Conservation (phyloP, 2,113 vertebrate species). For the Apistogramma diplotaenia region DNA sequence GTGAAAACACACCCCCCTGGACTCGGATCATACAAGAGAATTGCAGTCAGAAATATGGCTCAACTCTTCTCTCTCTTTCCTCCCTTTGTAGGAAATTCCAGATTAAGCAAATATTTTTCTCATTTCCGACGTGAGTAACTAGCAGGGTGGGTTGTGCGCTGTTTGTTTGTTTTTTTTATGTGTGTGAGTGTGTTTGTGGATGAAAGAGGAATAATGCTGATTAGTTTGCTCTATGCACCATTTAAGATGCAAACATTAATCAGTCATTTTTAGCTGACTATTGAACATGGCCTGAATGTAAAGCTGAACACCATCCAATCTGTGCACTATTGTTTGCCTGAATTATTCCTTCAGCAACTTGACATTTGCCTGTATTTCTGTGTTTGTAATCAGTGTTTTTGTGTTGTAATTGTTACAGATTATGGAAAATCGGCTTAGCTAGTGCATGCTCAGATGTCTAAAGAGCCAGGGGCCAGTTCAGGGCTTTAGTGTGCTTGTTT, state of each 20-base stretch:
- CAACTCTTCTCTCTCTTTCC: background rate
- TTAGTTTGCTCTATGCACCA: background rate
- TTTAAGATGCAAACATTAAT: constrained; percentile 22
- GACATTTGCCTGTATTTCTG: constrained; percentile 1
- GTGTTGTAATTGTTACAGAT: background rate
- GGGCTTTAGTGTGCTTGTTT: background rate
- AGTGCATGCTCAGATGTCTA: background rate
- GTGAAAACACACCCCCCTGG: constrained; percentile 60
- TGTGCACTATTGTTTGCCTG: constrained; percentile 15
- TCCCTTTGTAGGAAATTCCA: constrained; percentile 14
- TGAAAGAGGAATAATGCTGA: constrained; percentile 6
- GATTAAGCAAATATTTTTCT: constrained; percentile 45
- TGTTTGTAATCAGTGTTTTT: constrained; percentile 8
- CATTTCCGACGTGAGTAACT: constrained; percentile 27
- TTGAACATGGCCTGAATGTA: background rate
- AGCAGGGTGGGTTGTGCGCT: constrained; percentile 18
- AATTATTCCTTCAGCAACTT: constrained; percentile 13
- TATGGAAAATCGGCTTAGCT: background rate
- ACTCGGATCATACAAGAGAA: constrained; percentile 43
- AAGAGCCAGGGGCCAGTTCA: background rate
- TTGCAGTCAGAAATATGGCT: constrained; percentile 8
- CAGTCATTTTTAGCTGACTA: background rate
- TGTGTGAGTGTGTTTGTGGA: background rate
- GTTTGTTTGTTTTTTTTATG: constrained; percentile 6
- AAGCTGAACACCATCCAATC: constrained; percentile 17